Evolutionary conservation across 2,113 vertebrate species (phyloP).

Genomic region (Macrotus californicus): DNA sequence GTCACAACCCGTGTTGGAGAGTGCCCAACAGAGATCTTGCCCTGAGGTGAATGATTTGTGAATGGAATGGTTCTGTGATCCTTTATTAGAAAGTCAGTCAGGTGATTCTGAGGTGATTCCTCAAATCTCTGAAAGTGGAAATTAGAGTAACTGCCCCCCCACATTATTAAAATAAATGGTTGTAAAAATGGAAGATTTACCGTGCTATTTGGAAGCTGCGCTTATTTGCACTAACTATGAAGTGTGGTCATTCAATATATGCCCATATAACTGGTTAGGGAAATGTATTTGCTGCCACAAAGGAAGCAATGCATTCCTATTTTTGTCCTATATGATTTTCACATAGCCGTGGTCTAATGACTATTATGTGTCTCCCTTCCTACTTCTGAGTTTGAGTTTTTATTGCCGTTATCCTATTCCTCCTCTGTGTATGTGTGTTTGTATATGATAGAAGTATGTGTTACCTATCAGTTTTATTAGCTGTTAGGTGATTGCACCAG

Average conservation of each 20-base stretch:
- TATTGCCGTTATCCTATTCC: neutral
- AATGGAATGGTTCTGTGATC: neutral
- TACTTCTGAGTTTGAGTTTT: neutral
- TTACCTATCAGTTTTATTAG: neutral
- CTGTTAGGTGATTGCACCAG: neutral
- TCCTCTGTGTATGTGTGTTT: neutral
- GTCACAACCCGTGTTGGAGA: fast-evolving
- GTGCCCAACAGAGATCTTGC: neutral
- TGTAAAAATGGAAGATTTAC: neutral
- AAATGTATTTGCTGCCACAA: neutral
- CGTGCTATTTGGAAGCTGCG: neutral
- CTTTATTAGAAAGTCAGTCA: neutral
- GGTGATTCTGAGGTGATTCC: neutral
- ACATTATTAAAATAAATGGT: neutral
- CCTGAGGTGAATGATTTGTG: fast-evolving
- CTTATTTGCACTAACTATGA: neutral
- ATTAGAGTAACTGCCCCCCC: neutral
- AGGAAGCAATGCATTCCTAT: neutral
- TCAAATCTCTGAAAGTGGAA: neutral
- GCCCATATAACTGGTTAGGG: neutral
- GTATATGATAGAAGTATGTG: neutral
- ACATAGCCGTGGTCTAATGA: neutral
- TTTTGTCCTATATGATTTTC: neutral
- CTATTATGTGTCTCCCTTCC: neutral
- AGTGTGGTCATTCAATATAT: neutral